Percentiles rank a stretch among this genome's conserved stretches.
Conservation (phyloP, 1,140 invertebrate genomes). For the Streblospio benedicti region DNA sequence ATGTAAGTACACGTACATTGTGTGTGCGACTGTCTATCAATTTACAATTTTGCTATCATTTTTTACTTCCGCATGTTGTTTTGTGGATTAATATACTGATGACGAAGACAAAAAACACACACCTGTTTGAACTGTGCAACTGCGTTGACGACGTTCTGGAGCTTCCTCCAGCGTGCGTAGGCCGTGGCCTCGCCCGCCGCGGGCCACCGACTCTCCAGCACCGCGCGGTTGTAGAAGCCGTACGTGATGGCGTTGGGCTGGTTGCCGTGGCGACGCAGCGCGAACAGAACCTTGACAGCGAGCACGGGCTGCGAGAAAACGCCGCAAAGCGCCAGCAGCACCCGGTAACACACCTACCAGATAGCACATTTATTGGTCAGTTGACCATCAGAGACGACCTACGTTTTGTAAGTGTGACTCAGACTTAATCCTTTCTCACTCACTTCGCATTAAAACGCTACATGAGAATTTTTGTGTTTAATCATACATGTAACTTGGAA, state of each 20-base stretch:
- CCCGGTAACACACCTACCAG: conserved; percentile 82
- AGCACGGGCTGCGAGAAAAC: conserved; percentile 85
- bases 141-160: conserved; percentile 82
- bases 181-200: conserved; percentile 73
- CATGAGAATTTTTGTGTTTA: too few species aligned
- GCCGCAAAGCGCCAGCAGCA: conserved; percentile 97
- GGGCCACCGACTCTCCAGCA: conserved; percentile 90
- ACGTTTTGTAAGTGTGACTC: too few species aligned
- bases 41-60: too few species aligned
- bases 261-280: conserved; percentile 89
- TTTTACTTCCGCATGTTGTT: neutral
- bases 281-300: conserved; percentile 85
- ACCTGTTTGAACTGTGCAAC: conserved; percentile 60
- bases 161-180: conserved; percentile 83
- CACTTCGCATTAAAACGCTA: too few species aligned
- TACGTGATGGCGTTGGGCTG: conserved; percentile 97
- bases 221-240: conserved; percentile 73
- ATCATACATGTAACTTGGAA: too few species aligned
- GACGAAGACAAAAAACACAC: too few species aligned
- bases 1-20: too few species aligned
- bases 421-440: too few species aligned
- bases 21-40: too few species aligned
- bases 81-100: neutral
- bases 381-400: too few species aligned
- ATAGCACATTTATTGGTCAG: conserved; percentile 18